Evolutionary conservation across 1,140 invertebrate species (phyloP), one percentile per base, ranked within the genome.

Genomic region (Laodelphax striatellus): DNA sequence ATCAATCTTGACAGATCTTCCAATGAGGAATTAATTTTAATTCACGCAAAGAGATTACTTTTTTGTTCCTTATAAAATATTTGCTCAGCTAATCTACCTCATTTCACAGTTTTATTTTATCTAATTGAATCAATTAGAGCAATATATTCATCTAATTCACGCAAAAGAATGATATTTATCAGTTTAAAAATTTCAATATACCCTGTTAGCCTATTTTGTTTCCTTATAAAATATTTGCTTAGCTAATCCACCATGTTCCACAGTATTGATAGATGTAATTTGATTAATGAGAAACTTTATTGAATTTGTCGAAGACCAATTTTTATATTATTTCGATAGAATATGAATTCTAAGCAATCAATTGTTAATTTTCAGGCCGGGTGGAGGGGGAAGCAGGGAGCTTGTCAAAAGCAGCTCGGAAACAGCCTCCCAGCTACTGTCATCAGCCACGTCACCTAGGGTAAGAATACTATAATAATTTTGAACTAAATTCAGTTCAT

Each of bases 361-460:
- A 52, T 4, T 50, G 28, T 58, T 62, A 46, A 16, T 31, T 64
- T 65, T 10, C 62, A 68, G 67, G 55, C 67, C 67, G 17, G 64
- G 67, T 14, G 65, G 65, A 43, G 62, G 64, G n/a, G 66, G 66
- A 28, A 65, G 64, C 41, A 50, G 64, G 52, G 67, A 68, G 52
- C 38, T 67, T 52, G 62, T 67, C 31, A 63, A 56, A 21, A 60
- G 31, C 22, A 58, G 54, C 9, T 57, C 61, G 14, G 62, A 66
- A 22, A 19, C 58, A 11, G 34, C 61, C 19, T 52, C 63, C 8
- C 62, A 65, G 24, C 57, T 62, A 17, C 42, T 50, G 21, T 57
- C 64, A 17, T 60, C 62, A 4, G 52, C 57, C 38, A 44, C 58
- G 38, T 58, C 61, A 57, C 17, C 24, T 56, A 52, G 10, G 22